Percentiles rank a stretch among this genome's conserved stretches.
Conservation (phyloP, 2,888 invertebrate genomes). For the Sinotaia quadrata region DNA sequence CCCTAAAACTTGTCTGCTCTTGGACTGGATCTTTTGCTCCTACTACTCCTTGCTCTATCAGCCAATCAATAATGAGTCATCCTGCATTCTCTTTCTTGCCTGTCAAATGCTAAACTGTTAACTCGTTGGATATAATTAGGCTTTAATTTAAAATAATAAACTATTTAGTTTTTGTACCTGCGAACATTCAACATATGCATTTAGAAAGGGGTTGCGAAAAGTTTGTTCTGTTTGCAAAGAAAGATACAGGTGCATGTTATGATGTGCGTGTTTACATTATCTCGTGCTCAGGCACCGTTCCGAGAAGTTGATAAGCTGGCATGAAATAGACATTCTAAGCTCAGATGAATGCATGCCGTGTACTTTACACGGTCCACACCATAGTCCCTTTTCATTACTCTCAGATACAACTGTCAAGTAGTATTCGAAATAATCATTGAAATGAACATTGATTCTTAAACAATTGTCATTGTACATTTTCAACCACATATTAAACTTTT, state of each 20-base stretch:
- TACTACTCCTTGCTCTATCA: conserved; percentile 21
- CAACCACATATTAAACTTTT: too few species aligned
- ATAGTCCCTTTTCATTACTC: too few species aligned
- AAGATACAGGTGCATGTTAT: conserved; percentile 8
- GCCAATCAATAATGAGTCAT: conserved; percentile 30
- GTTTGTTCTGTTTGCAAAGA: background rate
- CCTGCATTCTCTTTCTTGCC: background rate
- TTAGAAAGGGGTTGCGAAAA: background rate
- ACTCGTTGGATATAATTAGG: too few species aligned
- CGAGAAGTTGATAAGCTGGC: conserved; percentile 11
- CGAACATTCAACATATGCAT: background rate
- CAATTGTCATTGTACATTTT: too few species aligned
- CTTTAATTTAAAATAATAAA: too few species aligned
- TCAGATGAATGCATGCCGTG: too few species aligned
- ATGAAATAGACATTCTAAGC: background rate
- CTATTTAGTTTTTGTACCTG: background rate
- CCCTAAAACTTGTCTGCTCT: conserved; percentile 15
- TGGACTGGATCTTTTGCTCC: too few species aligned
- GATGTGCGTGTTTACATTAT: conserved; percentile 19
- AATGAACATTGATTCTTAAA: too few species aligned
- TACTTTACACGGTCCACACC: too few species aligned
- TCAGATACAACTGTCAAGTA: too few species aligned
- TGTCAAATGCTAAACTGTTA: background rate
- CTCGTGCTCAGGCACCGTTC: background rate
- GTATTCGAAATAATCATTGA: too few species aligned